A percentile compares a stretch with the other conserved stretches of the same genome.
Conservation (phyloP, 1,140 invertebrate genomes). For the Aradophagus sp. region DNA sequence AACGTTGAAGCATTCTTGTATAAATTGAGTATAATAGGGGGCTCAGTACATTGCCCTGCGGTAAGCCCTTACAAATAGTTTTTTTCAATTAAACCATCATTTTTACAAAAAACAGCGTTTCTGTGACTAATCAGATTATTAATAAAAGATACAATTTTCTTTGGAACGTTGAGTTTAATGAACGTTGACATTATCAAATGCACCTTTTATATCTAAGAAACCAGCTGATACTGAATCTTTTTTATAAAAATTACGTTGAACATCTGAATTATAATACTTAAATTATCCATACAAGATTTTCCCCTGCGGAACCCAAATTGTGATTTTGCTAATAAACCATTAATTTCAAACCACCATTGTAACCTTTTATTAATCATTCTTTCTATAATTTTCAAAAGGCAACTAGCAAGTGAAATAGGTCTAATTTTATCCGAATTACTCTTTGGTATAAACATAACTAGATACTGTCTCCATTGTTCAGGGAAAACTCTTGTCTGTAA, state of each 20-base stretch:
- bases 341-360: constrained; percentile 31
- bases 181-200: constrained; percentile 33
- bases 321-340: constrained; percentile 10
- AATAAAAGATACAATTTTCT: constrained; percentile 16
- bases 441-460: constrained; percentile 54
- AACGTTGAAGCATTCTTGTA: constrained; percentile 14
- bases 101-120: not conserved
- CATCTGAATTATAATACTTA: constrained; percentile 8
- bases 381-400: constrained; percentile 41
- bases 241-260: constrained; percentile 8
- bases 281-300: constrained; percentile 39
- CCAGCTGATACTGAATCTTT: constrained; percentile 15
- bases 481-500: constrained; percentile 29
- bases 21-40: constrained; percentile 40
- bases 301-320: constrained; percentile 42
- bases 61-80: constrained; percentile 17
- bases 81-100: constrained; percentile 4
- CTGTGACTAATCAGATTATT: constrained; percentile 9
- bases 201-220: constrained; percentile 38
- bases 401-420: constrained; percentile 47
- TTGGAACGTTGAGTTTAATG: constrained; percentile 18
- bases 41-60: constrained; percentile 37
- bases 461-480: constrained; percentile 35
- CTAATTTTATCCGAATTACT: constrained; percentile 40
- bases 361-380: constrained; percentile 44